Base-by-base conservation (phyloP, 2,797 vertebrate genomes). In the Cottoperca gobio region DNA sequence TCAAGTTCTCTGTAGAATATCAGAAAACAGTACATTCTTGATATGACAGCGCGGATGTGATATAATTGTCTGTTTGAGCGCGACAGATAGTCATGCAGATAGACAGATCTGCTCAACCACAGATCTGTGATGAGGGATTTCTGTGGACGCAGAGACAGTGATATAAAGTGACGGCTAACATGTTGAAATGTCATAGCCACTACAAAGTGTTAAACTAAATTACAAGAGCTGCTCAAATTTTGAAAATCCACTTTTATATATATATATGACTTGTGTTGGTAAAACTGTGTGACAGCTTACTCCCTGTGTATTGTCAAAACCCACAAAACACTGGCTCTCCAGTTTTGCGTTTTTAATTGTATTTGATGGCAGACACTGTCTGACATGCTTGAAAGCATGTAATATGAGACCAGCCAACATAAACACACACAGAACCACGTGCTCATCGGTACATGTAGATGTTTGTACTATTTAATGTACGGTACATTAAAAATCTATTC, bases 41-140 rank as follows among this genome's bases (percentile, higher is more conserved):
- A 82, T 57, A 66, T 45, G 73, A 85, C 73, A 86, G 67, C 49
- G 8, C 49, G 9, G 9, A 55, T 48, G 57, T 63, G 53, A 89
- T 91, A 40, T 90, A 92, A 88, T 86, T 76, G 76, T 82, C 75
- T 86, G 76, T 82, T 75, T 86, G 78, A 87, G 81, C 48, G 67
- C 72, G 72, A 73, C 60, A 64, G 55, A 79, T 61, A 35, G 61
- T 78, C 57, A 61, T 74, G 76, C 65, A 59, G 76, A 78, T 53
- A 57, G 61, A 67, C 76, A 64, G 39, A 78, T 79, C 45, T 35
- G 50, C 31, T 7, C 37, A 80, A 21, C 24, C 45, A 28, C 73
- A 70, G 46, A 81, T 85, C 67, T 60, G 12, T 39, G 74, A 55
- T 59, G 65, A 78, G 83, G 84, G 72, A 75, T 70, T 79, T 82